Base-by-base conservation (phyloP, 2,888 invertebrate species). In the Drosophila putrida region DNA sequence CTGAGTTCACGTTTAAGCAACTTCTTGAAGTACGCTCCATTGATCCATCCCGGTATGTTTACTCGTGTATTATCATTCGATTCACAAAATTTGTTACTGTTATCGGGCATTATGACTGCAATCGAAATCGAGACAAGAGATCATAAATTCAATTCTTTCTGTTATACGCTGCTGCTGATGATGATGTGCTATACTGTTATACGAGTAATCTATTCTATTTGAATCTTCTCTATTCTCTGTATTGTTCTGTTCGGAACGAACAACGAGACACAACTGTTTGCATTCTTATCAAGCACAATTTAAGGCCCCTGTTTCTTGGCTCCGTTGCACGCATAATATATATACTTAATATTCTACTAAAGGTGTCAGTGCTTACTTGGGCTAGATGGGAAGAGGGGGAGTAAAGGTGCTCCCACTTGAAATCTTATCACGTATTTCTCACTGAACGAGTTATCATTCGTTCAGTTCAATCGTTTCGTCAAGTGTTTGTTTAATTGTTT, bases 41-140 rank as follows among this genome's bases (percentile, higher is more conserved):
- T 88, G 33, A 91, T 83, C 91, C 91, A 91, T 10, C 75, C 70
- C 10, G 91, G 91, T 75, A 90, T 90, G 15, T 73, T 59, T n/a
- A 68, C 36, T 47, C 43, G 55, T 25, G 85, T 63, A 31, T 78
- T 63, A 31, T 78, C 68, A 44, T 68, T 72, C 10, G 73, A 74
- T 57, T 65, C 71, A 55, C 77, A 49, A 38, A 83, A 89, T 15
- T 84, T 90, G 47, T 80, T 85, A 57, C 89, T 88, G 69, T 88
- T 90, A 82, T 90, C 88, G 51, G 88, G 90, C 90, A 88, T 88
- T 62, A 31, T 65, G 61, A 41, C 6, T 50, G 36, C 35, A 35
- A 6, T 20, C 35, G 49, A 38, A 35, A 6, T 11, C 35, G 49
- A 38, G 51, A 6, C 53, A 49, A 44, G 44, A 43, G 58, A 71